Percentiles rank a stretch among this genome's conserved stretches.
phyloP scores from a whole-genome alignment of 2,888 invertebrate genomes.

The Tribolium freemani region DNA sequence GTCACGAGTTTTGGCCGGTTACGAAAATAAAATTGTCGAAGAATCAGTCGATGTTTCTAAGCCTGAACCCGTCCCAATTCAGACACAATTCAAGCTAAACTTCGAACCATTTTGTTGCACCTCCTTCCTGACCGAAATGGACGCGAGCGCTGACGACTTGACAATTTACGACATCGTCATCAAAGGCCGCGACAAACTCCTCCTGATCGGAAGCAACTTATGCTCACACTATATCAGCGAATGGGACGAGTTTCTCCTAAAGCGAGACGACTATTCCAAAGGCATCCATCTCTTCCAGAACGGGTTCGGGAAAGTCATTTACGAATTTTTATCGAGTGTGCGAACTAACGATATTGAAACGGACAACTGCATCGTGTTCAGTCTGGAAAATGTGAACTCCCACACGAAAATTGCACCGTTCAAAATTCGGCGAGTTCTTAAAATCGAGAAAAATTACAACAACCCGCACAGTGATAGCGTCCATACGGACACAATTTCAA shows the following conservation, averaged over 20 bases:
- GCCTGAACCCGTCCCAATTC: background rate
- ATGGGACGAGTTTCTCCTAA: constrained; percentile 35
- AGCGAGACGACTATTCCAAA: constrained; percentile 21
- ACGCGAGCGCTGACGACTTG: constrained; percentile 19
- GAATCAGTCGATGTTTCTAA: background rate
- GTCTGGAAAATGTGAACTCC: background rate
- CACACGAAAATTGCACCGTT: constrained; percentile 5
- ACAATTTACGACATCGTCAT: constrained; percentile 41
- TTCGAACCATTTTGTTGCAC: constrained; percentile 30
- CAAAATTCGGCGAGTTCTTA: background rate
- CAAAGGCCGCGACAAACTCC: constrained; percentile 39
- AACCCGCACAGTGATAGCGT: constrained; percentile 6
- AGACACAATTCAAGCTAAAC: background rate
- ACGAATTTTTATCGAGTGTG: constrained; percentile 21
- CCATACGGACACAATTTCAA: constrained; percentile 17
- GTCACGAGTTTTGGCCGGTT: constrained; percentile 16
- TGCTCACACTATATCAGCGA: constrained; percentile 26
- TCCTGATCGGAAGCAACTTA: constrained; percentile 37
- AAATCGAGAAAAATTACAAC: constrained; percentile 1
- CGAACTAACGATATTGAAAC: constrained; percentile 6
- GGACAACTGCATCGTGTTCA: constrained; percentile 34
- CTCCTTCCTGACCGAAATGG: constrained; percentile 30
- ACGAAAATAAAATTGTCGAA: constrained; percentile 4
- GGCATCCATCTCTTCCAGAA: constrained; percentile 3
- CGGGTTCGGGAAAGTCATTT: constrained; percentile 38